These are phyloP conservation scores for Onchidella celtica DNA, from an alignment of 2,888 invertebrate species.

Conservation along the genomic window DNA sequence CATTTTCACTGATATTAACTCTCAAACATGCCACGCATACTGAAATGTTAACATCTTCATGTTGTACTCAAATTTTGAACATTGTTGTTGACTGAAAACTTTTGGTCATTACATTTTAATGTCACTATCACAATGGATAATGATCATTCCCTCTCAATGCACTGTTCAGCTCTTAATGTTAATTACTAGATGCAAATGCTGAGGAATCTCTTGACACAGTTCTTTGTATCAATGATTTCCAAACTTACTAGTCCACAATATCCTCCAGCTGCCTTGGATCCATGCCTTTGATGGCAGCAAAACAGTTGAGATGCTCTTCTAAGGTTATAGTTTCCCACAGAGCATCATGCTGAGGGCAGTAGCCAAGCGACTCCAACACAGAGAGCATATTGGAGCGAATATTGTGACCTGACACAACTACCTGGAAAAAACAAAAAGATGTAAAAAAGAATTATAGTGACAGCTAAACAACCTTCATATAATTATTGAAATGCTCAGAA, in stretches of 20 bases:
- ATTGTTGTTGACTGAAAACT: too few species aligned
- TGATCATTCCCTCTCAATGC: too few species aligned
- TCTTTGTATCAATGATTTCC: too few species aligned
- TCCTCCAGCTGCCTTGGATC: slow-evolving; percentile 77
- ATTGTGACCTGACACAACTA: slow-evolving; percentile 87
- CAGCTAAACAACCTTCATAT: not conserved
- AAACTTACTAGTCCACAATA: slow-evolving; percentile 68
- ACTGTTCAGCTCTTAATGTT: too few species aligned
- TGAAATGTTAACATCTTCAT: too few species aligned
- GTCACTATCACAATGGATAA: too few species aligned
- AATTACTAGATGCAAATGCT: too few species aligned
- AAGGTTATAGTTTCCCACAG: slow-evolving; percentile 92
- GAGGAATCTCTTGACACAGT: too few species aligned
- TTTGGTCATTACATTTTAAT: too few species aligned
- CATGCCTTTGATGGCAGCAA: slow-evolving; percentile 90
- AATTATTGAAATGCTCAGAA: not conserved
- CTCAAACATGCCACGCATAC: too few species aligned
- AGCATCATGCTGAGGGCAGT: slow-evolving; percentile 93
- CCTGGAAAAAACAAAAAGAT: slow-evolving; percentile 80
- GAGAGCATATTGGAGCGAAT: slow-evolving; percentile 86
- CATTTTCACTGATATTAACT: too few species aligned
- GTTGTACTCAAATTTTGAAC: too few species aligned
- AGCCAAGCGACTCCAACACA: slow-evolving; percentile 89
- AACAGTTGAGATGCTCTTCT: slow-evolving; percentile 89
- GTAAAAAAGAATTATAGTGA: not conserved